phyloP scores from a whole-genome alignment of 2,113 vertebrate genomes.

The Chascanopsetta lugubris region DNA sequence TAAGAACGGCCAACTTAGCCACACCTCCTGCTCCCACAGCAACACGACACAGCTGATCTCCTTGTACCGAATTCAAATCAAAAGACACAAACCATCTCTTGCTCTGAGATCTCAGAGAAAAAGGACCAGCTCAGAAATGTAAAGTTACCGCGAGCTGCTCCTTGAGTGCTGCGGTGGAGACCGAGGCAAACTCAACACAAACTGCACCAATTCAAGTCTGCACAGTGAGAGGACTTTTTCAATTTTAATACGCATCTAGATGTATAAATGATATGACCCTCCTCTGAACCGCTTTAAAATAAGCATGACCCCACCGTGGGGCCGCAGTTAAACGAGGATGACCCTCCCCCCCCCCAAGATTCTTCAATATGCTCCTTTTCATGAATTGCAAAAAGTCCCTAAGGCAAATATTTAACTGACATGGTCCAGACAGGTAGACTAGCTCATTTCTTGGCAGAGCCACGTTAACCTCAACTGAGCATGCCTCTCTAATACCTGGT shows the following conservation, averaged over 20 bases:
- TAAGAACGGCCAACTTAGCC: too few relatives aligned
- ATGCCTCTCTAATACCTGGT: constrained; percentile 68
- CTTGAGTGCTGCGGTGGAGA: not conserved
- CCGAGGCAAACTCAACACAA: constrained; percentile 4
- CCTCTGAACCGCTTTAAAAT: constrained; percentile 59
- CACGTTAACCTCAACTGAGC: constrained; percentile 62
- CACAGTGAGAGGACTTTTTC: constrained; percentile 19
- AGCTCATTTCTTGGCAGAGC: constrained; percentile 70
- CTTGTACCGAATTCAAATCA: constrained; percentile 25
- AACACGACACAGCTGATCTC: not conserved
- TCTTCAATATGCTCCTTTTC: constrained; percentile 67
- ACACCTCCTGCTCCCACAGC: not conserved
- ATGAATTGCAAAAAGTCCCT: constrained; percentile 67
- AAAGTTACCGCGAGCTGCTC: constrained; percentile 12
- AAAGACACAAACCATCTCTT: constrained; percentile 29
- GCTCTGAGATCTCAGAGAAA: constrained; percentile 24
- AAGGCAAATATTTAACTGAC: constrained; percentile 80
- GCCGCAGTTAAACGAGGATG: constrained; percentile 57
- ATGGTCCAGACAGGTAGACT: constrained; percentile 76
- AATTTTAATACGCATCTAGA: not conserved
- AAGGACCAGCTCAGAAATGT: not conserved
- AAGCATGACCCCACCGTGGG: constrained; percentile 30
- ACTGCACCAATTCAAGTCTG: constrained; percentile 7
- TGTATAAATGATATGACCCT: constrained; percentile 50
- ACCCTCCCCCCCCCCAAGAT: constrained; percentile 50